Conservation (phyloP, 2,888 invertebrate genomes). For the Heliconius erato region DNA sequence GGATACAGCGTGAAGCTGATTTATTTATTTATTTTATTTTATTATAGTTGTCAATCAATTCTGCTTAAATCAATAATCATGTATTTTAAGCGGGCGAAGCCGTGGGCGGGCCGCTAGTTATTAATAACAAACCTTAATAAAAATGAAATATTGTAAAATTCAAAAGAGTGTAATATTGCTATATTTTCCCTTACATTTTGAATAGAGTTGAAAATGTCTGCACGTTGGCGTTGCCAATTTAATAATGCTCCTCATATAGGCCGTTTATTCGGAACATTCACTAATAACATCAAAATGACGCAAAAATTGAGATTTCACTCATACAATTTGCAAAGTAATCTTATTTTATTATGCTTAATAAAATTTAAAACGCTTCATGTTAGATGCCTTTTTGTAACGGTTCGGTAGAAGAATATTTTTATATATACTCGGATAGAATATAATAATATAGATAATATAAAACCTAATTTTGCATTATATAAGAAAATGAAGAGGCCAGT, state of each 20-base stretch:
- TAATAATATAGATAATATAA: neutral
- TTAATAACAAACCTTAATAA: neutral
- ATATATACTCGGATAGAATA: too few species aligned
- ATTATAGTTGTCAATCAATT: too few species aligned
- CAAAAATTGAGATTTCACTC: constrained; percentile 36
- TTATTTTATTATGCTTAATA: constrained; percentile 15
- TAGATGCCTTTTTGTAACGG: neutral
- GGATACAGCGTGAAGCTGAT: too few species aligned
- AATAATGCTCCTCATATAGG: constrained; percentile 72
- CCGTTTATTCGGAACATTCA: constrained; percentile 54
- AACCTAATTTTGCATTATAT: neutral
- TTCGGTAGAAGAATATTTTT: neutral
- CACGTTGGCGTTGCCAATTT: constrained; percentile 66
- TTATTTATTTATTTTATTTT: too few species aligned
- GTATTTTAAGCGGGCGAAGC: too few species aligned
- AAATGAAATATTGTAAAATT: neutral
- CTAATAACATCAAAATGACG: constrained; percentile 43
- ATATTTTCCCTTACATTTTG: constrained; percentile 62
- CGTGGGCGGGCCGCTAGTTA: too few species aligned
- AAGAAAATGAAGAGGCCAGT: too few species aligned
- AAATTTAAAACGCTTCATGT: constrained; percentile 4
- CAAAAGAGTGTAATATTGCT: constrained; percentile 55
- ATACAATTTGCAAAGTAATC: constrained; percentile 21
- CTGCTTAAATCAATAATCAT: too few species aligned
- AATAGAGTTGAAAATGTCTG: constrained; percentile 65